phyloP scores from a whole-genome alignment of 1,140 invertebrate genomes.

The Stegodyphus mimosarum region DNA sequence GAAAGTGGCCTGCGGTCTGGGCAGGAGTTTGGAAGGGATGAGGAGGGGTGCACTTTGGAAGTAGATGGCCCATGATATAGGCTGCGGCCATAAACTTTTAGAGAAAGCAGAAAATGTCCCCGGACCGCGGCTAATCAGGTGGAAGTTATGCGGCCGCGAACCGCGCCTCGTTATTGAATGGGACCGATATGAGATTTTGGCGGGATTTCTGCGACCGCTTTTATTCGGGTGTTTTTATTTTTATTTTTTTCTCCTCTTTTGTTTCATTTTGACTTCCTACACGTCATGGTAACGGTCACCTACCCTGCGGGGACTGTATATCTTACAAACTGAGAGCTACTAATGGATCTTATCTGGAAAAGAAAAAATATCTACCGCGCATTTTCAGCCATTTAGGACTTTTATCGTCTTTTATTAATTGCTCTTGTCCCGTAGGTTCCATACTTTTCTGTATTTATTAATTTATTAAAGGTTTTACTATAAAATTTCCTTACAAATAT shows the following conservation, averaged over 20 bases:
- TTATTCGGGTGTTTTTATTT: neutral
- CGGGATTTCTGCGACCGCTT: neutral
- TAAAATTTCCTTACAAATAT: no score
- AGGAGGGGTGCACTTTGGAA: conserved; percentile 3
- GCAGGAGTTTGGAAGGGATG: neutral
- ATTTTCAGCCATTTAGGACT: no score
- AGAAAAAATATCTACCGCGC: no score
- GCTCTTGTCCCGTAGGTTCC: no score
- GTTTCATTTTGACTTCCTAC: neutral
- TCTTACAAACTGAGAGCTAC: no score
- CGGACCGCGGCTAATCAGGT: conserved; percentile 23
- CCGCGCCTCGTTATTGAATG: conserved; percentile 28
- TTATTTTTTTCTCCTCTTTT: neutral
- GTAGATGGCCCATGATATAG: conserved; percentile 28
- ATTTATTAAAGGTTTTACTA: no score
- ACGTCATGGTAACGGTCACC: conserved; percentile 32
- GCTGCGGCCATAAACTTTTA: conserved; percentile 26
- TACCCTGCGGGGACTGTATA: neutral
- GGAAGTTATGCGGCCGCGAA: conserved; percentile 28
- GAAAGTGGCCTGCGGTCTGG: neutral
- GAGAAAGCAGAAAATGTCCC: neutral
- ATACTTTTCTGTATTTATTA: no score
- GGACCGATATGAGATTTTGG: conserved; percentile 26
- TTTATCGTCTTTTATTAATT: no score
- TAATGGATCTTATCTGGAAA: no score